A percentile compares a stretch with the other conserved stretches of the same genome.
Evolutionary conservation across 2,888 invertebrate genomes (phyloP).

Genomic region (Ellobium chinense): DNA sequence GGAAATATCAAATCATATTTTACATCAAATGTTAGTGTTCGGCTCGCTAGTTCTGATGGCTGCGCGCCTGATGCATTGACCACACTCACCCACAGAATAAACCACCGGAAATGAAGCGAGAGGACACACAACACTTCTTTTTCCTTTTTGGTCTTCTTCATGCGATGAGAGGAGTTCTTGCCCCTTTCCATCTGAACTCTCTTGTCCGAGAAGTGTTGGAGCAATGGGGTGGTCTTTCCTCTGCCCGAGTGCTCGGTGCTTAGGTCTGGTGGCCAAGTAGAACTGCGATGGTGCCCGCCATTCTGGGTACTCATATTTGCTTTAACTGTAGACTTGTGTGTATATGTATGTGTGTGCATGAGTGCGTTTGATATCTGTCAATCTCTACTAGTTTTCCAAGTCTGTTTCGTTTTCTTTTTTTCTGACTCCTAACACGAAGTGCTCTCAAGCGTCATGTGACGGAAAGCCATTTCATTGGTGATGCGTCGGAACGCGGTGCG

Average conservation of each 20-base stretch:
- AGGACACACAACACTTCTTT: background rate
- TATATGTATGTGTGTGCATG: too few relatives aligned
- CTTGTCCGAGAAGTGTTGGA: too few relatives aligned
- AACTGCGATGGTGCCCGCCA: too few relatives aligned
- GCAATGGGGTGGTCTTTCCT: too few relatives aligned
- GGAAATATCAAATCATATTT: background rate
- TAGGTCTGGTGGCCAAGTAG: too few relatives aligned
- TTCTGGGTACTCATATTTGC: too few relatives aligned
- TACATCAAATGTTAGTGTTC: slow-evolving; percentile 3
- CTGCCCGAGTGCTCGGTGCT: too few relatives aligned
- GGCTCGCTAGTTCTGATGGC: background rate
- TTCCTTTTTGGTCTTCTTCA: background rate
- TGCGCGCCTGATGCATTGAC: background rate
- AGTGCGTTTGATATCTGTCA: too few relatives aligned
- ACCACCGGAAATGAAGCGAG: slow-evolving; percentile 18
- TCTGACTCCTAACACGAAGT: slow-evolving; percentile 9
- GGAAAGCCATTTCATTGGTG: slow-evolving; percentile 40
- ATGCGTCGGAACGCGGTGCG: slow-evolving; percentile 6
- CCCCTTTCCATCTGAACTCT: background rate
- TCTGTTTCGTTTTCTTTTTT: too few relatives aligned
- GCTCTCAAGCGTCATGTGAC: slow-evolving; percentile 9
- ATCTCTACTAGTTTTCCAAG: too few relatives aligned
- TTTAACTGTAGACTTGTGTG: too few relatives aligned
- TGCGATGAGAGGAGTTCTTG: background rate
- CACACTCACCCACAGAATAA: background rate